These are phyloP conservation scores for Parasteatoda lunata DNA, from an alignment of 2,888 invertebrate genomes.

Conservation along the genomic window DNA sequence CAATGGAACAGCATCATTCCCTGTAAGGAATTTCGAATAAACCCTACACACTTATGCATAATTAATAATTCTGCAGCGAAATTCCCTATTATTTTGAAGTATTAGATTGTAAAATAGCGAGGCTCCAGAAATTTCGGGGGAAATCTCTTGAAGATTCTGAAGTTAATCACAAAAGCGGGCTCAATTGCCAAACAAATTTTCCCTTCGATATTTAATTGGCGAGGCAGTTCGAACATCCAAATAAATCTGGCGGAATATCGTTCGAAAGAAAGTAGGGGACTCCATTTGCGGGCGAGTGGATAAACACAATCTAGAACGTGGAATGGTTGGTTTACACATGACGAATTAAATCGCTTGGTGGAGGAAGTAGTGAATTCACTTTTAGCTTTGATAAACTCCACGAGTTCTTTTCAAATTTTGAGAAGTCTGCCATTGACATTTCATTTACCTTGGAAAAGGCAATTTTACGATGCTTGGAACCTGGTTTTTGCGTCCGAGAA, in stretches of 20 bases:
- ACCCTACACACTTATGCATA: not conserved
- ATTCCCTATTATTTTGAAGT: not conserved
- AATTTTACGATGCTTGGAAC: too few relatives aligned
- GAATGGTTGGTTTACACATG: slow-evolving; percentile 47
- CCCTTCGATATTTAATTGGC: slow-evolving; percentile 19
- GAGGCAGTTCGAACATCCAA: slow-evolving; percentile 26
- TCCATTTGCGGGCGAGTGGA: slow-evolving; percentile 4
- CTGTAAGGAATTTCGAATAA: not conserved
- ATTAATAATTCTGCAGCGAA: not conserved
- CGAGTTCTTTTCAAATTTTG: slow-evolving; percentile 14
- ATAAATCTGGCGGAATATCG: not conserved
- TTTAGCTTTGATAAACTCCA: slow-evolving; percentile 5
- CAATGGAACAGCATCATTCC: not conserved
- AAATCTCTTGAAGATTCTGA: not conserved
- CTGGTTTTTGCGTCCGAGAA: too few relatives aligned
- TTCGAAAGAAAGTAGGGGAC: slow-evolving; percentile 20
- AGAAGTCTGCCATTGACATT: not conserved
- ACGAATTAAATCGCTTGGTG: slow-evolving; percentile 31
- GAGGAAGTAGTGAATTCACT: slow-evolving; percentile 1
- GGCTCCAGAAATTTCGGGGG: not conserved
- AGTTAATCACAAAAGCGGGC: slow-evolving; percentile 9
- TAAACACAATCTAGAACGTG: slow-evolving; percentile 27
- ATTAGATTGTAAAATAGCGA: not conserved
- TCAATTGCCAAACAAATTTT: slow-evolving; percentile 45
- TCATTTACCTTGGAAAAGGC: not conserved